phyloP scores from a whole-genome alignment of 2,888 invertebrate species.

The Bugula neritina region DNA sequence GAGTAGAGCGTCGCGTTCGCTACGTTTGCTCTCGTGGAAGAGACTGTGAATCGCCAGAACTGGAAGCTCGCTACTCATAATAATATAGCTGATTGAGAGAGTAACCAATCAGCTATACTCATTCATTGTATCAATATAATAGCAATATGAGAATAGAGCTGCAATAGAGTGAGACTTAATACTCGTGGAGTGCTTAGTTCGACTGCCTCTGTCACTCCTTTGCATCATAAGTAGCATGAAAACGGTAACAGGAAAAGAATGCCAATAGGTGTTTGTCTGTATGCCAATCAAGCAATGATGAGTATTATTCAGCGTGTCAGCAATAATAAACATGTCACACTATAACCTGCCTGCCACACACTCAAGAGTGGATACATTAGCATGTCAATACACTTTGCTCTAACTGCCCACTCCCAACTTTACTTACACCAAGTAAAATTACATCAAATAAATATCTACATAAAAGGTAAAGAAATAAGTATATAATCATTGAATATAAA shows the following conservation, averaged over 20 bases:
- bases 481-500: too few relatives aligned
- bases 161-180: constrained; percentile 18
- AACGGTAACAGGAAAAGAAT: constrained; percentile 27
- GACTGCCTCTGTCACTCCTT: constrained; percentile 26
- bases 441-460: too few relatives aligned
- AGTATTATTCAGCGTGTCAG: constrained; percentile 25
- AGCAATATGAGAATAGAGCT: constrained; percentile 4
- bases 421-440: too few relatives aligned
- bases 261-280: constrained; percentile 26
- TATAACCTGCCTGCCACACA: constrained; percentile 17
- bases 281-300: constrained; percentile 23
- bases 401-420: too few relatives aligned
- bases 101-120: constrained; percentile 9
- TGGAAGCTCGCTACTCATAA: not conserved
- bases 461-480: too few relatives aligned
- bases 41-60: not conserved
- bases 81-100: not conserved
- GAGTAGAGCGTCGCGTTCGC: not conserved
- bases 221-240: constrained; percentile 24
- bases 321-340: constrained; percentile 26
- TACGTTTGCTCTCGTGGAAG: not conserved
- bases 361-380: constrained; percentile 6
- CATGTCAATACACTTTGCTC: too few relatives aligned
- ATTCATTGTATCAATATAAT: constrained; percentile 5
- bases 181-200: not conserved